Conservation (phyloP, 30 jellyfish, hydroid and myxozoan species). For the Turritopsis rubra region DNA sequence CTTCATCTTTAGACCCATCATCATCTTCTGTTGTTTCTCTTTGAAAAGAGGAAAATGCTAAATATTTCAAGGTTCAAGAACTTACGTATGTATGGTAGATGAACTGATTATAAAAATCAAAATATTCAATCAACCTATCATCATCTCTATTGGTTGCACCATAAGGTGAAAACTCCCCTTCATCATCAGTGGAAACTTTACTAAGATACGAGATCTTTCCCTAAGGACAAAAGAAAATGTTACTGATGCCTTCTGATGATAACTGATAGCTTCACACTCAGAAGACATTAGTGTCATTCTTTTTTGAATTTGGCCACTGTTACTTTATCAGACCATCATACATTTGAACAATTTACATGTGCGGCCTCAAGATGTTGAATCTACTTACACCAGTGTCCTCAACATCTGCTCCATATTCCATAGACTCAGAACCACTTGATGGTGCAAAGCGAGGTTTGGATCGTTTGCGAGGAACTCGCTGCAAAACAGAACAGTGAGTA, state of each 20-base stretch:
- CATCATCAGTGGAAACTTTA: slow-evolving; percentile 89
- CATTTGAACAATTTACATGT: background rate
- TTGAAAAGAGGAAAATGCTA: background rate
- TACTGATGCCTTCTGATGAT: background rate
- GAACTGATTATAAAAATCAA: no score
- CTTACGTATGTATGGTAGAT: background rate
- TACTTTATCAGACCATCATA: background rate
- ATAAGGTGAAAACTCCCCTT: slow-evolving; percentile 82
- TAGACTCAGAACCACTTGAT: slow-evolving; percentile 92
- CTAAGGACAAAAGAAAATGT: background rate
- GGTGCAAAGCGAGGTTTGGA: slow-evolving; percentile 62
- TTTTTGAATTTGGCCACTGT: background rate
- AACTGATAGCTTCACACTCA: background rate
- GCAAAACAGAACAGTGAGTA: background rate
- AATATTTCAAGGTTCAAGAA: background rate
- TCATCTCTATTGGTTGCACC: slow-evolving; percentile 95
- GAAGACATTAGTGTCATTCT: background rate
- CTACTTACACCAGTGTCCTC: slow-evolving; percentile 83
- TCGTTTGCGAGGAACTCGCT: slow-evolving; percentile 75
- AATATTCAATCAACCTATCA: slow-evolving; percentile 33
- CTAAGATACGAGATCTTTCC: slow-evolving; percentile 28
- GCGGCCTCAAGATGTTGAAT: background rate
- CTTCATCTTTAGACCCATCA: slow-evolving; percentile 14
- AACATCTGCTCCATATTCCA: slow-evolving; percentile 95
- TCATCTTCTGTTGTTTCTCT: slow-evolving; percentile 17